Conservation (phyloP, 2,113 vertebrate genomes). For the Theristicus caerulescens region DNA sequence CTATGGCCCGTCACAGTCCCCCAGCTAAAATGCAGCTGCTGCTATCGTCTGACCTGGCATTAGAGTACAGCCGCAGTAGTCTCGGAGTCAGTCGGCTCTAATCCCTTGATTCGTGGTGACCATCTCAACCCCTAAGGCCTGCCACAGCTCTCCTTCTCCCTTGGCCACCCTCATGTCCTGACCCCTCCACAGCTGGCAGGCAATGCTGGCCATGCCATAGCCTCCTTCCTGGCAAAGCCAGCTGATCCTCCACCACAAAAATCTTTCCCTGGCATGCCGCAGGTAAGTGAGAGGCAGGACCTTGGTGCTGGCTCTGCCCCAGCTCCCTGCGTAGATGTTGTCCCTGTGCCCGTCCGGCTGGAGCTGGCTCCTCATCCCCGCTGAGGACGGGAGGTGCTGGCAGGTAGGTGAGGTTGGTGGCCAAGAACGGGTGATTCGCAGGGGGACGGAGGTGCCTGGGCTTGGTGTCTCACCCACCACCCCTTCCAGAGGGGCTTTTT, state of each 20-base stretch:
- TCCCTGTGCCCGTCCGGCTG: accelerated
- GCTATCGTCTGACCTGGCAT: accelerated
- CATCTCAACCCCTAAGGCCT: not conserved
- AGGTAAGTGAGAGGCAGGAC: not conserved
- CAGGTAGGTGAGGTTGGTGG: not conserved
- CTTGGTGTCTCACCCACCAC: not conserved
- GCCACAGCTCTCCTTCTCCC: not conserved
- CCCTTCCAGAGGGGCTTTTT: not conserved
- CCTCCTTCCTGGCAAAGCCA: not conserved
- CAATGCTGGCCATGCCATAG: not conserved
- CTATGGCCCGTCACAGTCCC: not conserved
- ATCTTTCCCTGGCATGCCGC: not conserved
- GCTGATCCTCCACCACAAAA: not conserved
- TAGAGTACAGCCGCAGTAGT: accelerated
- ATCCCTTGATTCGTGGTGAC: not conserved
- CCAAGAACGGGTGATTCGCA: not conserved
- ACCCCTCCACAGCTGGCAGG: not conserved
- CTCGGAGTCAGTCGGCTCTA: accelerated
- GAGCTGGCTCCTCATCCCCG: not conserved
- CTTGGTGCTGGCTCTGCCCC: not conserved
- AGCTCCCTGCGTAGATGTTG: not conserved
- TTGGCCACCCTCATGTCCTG: not conserved
- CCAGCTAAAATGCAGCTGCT: not conserved
- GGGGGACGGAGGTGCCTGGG: not conserved
- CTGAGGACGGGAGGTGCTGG: not conserved